Base-by-base conservation (phyloP, 2,113 vertebrate genomes). In the Erythrocercus mccallii region DNA sequence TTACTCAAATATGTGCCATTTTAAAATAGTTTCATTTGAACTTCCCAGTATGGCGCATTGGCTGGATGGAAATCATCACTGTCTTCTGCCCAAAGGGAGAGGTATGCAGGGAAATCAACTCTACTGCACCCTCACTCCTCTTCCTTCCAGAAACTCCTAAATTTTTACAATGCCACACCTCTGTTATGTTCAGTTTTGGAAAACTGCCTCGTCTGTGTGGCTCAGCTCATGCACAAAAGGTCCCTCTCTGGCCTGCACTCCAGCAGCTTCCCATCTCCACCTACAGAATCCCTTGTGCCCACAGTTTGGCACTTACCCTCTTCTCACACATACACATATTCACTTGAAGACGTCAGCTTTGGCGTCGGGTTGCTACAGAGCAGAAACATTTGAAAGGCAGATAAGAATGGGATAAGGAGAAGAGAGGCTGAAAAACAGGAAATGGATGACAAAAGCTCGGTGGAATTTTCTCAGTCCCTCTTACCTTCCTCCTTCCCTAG, bases 91-190 rank as follows among this genome's bases (percentile, higher is more conserved):
- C 30, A 47, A 22, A 77, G 35, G 53, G 42, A 79, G 24, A 45
- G 70, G 35, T 60, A 25, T 2, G 2, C 28, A 81, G 54, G 44
- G 21, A n/a, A 73, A 44, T 80, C 42, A 82, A 2, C 9, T 58
- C 21, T 47, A 18, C 62, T 85, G 54, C 85, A 86, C 72, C 13
- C 56, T 90, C 47, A 18, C 20, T 45, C n/a, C 9, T 90, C 23
- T 70, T 82, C 54, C 50, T 88, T 27, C 35, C 50, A 73, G 51
- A 31, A 83, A 33, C 54, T 92, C 45, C 64, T 64, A 47, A 44
- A 58, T 60, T 93, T 93, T 88, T 85, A 87, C 31, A 30, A 33
- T 53, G 45, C 79, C 92, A 90, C 90, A 77, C 88, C 94, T 94
- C 65, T 92, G 17, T 87, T 79, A 13, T 69, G 25, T 76, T 92